Evolutionary conservation across 2,113 vertebrate species (phyloP), one percentile per base, ranked within the genome.

Genomic region (Lipotes vexillifer): DNA sequence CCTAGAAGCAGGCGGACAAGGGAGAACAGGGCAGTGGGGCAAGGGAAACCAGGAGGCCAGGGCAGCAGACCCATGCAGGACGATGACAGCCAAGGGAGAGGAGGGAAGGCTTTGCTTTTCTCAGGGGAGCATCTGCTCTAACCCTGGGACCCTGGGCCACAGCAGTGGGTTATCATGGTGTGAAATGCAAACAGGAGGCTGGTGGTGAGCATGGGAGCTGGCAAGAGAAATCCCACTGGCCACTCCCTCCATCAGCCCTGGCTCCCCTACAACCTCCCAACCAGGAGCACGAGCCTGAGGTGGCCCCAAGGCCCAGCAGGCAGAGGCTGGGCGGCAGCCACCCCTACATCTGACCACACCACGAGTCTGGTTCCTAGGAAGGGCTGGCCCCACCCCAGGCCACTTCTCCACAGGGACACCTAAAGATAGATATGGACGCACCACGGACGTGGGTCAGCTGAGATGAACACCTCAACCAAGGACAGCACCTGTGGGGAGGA

Each of bases 401-500:
- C 87, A 57, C n/a, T 59, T 74, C 69, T 29, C 81, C 38, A 5
- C 3, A 25, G 83, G 49, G 41, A 94, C 78, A 95, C 68, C 96
- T 96, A 96, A 97, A 96, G 72, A 96, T 96, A 96, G 89, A 95
- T n/a, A 74, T 93, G 92, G 78, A 83, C 1, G 33, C 82, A 55
- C 72, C 61, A 15, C 0, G 2, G 63, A 69, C 81, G 44, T 8
- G 1, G 63, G 71, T 71, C 90, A 88, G 59, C 18, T 1, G 4
- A 29, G 88, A 86, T 66, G 77, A 89, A 52, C 65, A 69, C 20
- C 41, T 46, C 90, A 72, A 59, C 55, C 18, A 69, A 92, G 85
- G 89, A 90, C 82, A 80, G 55, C 29, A 66, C 69, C 81, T 38
- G 3, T 1, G 15, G 46, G 6, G 10, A 49, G 15, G 17, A 41